phyloP scores from a whole-genome alignment of 1,140 invertebrate species.

The Holcopasites calliopsidis region DNA sequence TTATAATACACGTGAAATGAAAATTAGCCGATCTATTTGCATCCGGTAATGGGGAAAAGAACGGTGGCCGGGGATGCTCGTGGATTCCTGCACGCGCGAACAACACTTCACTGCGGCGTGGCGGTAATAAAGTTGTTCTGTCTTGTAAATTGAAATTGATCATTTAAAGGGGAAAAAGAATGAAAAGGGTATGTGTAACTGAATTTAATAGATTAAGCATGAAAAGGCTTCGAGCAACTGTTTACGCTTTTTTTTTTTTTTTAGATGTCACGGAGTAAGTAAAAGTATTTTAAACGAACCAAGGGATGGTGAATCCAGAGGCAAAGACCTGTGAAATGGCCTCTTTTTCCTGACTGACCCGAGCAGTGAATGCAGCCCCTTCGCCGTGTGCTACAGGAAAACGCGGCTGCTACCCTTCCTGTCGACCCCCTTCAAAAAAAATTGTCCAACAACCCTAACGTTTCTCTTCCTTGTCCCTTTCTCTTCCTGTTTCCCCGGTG shows the following conservation, averaged over 20 bases:
- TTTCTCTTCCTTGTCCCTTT: conserved; percentile 37
- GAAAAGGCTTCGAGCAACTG: too few species aligned
- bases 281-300: conserved; percentile 14
- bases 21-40: conserved; percentile 82
- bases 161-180: too few species aligned
- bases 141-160: too few species aligned
- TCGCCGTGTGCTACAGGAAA: conserved; percentile 20
- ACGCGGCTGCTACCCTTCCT: conserved; percentile 21
- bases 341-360: conserved; percentile 50
- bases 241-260: too few species aligned
- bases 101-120: neutral
- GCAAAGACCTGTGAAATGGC: conserved; percentile 53
- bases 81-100: neutral
- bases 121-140: too few species aligned
- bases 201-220: too few species aligned
- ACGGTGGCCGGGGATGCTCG: conserved; percentile 38
- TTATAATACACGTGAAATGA: conserved; percentile 83
- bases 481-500: conserved; percentile 40
- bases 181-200: too few species aligned
- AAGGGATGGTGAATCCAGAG: conserved; percentile 25
- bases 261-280: neutral
- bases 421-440: conserved; percentile 43
- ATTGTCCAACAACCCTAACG: conserved; percentile 37
- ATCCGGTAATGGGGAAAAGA: conserved; percentile 82
- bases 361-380: conserved; percentile 23